A percentile compares a stretch with the other conserved stretches of the same genome.
Evolutionary conservation across 2,888 invertebrate species (phyloP).

Genomic region (Acrobeloides nanus): DNA sequence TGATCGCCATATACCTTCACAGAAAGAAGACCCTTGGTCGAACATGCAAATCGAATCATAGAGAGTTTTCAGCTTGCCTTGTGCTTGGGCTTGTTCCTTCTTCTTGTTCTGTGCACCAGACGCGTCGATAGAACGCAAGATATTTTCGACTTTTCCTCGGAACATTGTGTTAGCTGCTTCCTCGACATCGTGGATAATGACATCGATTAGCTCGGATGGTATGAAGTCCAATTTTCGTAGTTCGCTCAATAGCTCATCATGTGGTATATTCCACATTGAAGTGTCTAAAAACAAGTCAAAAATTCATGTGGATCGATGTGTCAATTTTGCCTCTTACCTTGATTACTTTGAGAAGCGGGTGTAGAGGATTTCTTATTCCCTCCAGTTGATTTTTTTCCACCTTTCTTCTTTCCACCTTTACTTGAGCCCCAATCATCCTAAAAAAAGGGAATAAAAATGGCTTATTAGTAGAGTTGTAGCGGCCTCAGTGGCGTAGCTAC

Average conservation of each 20-base stretch:
- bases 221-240: too few relatives aligned
- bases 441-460: too few relatives aligned
- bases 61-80: too few relatives aligned
- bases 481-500: slow-evolving; percentile 1
- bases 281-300: not conserved
- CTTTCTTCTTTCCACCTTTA: slow-evolving; percentile 28
- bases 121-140: too few relatives aligned
- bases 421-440: slow-evolving; percentile 25
- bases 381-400: slow-evolving; percentile 29
- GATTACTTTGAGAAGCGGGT: not conserved
- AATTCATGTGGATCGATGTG: too few relatives aligned
- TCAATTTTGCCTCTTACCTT: too few relatives aligned
- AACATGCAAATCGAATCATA: slow-evolving; percentile 28
- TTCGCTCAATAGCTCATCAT: slow-evolving; percentile 13
- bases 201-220: too few relatives aligned
- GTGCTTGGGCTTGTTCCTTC: too few relatives aligned
- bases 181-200: too few relatives aligned
- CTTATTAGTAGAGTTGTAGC: too few relatives aligned
- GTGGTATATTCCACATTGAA: not conserved
- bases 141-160: too few relatives aligned
- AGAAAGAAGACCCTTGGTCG: slow-evolving; percentile 18
- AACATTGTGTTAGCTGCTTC: too few relatives aligned
- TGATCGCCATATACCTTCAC: slow-evolving; percentile 3
- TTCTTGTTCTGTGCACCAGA: slow-evolving; percentile 12
- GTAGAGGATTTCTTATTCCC: slow-evolving; percentile 1